Conservation (phyloP, 92 coral and sea anemone species). For the Phenganax stokvisi region DNA sequence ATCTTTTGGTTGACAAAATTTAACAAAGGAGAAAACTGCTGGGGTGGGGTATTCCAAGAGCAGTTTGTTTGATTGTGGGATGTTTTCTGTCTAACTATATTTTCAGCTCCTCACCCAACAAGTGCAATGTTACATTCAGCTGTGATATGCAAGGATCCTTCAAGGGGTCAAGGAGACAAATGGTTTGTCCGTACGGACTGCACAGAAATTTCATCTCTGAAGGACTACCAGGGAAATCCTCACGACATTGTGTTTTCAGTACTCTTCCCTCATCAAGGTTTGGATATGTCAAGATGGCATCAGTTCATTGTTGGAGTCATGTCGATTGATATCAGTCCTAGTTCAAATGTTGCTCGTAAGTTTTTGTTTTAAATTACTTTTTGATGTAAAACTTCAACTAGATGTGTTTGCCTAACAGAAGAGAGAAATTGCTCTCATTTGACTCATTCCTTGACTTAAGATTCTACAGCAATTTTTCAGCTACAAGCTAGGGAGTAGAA, state of each 20-base stretch:
- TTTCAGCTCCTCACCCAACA: conserved; percentile 73
- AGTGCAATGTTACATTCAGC: conserved; percentile 63
- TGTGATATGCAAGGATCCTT: conserved; percentile 44
- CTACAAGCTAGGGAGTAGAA: too few relatives aligned
- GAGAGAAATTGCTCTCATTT: too few relatives aligned
- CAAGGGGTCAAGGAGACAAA: conserved; percentile 4
- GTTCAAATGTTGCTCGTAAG: background rate
- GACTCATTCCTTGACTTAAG: too few relatives aligned
- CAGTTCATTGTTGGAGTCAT: conserved; percentile 69
- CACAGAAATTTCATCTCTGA: background rate
- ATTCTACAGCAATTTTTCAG: too few relatives aligned
- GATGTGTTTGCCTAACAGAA: too few relatives aligned
- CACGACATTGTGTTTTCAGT: conserved; percentile 67
- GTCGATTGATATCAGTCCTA: conserved; percentile 44
- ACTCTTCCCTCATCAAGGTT: conserved; percentile 66
- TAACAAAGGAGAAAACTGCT: background rate
- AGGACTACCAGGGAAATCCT: conserved; percentile 13
- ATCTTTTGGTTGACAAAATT: too few relatives aligned
- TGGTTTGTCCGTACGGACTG: conserved; percentile 44
- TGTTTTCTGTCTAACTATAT: background rate
- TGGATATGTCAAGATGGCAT: conserved; percentile 71
- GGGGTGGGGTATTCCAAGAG: too few relatives aligned
- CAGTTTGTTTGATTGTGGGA: background rate
- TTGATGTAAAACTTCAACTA: too few relatives aligned
- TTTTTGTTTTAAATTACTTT: background rate